Base-by-base conservation (phyloP, 2,888 invertebrate species). In the Dasysyrphus tricinctus region DNA sequence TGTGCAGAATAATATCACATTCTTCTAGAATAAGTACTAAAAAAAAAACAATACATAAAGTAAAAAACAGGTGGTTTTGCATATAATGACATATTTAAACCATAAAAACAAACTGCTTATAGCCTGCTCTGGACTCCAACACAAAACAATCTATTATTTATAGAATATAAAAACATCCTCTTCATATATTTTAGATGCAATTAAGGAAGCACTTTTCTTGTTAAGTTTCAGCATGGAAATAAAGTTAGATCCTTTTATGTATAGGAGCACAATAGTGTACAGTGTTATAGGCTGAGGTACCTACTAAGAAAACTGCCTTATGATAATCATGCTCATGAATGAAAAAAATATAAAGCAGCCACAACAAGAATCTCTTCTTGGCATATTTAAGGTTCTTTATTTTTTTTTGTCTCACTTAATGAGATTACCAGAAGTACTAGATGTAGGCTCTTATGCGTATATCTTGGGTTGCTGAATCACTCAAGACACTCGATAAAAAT, bases 161-260 rank as follows among this genome's bases (percentile, higher is more conserved):
- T 73, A 59, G 72, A 77, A 82, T 51, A 76, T 65, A 81, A 65
- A 57, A 67, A 51, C 70, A 49, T 44, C 47, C 57, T 54, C 37
- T 69, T 24, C 42, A 49, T 49, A 16, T 49, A 59, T 44, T 78
- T 78, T 59, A 59, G 67, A 73, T 82, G 77, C 73, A 78, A 82
- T 82, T 77, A 78, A 49, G 72, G 51, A 65, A 65, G 78, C 67
- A 49, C 37, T 72, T 69, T 63, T 54, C 39, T 69, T 69, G 69
- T 37, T 67, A 59, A 67, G 51, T 51, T 42, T 57, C 24, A 61
- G 24, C 39, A 34, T 37, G 16, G 11, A 32, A 59, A 59, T 59
- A 56, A n/a, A 42, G 9, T 54, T 12, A 24, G 19, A 47, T 73
- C 42, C 65, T 59, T 32, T 24, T 24, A 24, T 24, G 24, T 24